Base-by-base conservation (phyloP, 2,888 invertebrate genomes). In the Aleiodes testaceus region DNA sequence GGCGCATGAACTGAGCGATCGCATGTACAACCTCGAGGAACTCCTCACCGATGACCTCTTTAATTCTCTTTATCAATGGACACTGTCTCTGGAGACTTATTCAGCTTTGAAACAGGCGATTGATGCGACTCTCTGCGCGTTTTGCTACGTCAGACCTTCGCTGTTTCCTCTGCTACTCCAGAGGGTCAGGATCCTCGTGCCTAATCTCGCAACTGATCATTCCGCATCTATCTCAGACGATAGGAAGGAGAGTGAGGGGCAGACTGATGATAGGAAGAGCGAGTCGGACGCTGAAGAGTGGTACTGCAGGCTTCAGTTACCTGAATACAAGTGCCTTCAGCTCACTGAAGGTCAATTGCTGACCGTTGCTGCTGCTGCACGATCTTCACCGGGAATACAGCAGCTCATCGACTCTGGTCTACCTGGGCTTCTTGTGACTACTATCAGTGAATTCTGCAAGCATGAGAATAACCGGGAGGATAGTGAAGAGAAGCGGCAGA, bases 61-160 rank as follows among this genome's bases (percentile, higher is more conserved):
- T 82, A 93, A 94, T 90, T 90, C 92, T 0, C 89, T 97, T 22
- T 94, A 93, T 85, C 91, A 92, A 66, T 95, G 97, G 93, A 92
- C 94, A 18, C 89, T 92, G 68, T 89, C 90, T n/a, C 89, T 95
- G 55, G 91, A 92, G 16, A 91, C 92, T 50, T 91, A 92, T 69
- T 92, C 93, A 68, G 91, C 93, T 1, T 88, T 97, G 65, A 97
- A 97, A 88, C 92, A 93, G 80, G 92, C 96, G 0, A 91, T 97
- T n/a, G 96, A 97, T 87, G 92, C 94, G 81, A 91, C 96, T 68
- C 87, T 97, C 63, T 97, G 97, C 86, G 93, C 96, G 3, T 90
- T 96, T 82, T 97, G 96, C 87, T 94, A 93, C 86, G 94, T 96
- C 36, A 91, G 93, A 78, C 94, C 95, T 0, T 92, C 93, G 75